Evolutionary conservation across 1,140 invertebrate genomes (phyloP), one percentile per base, ranked within the genome.

Genomic region (Drosophila nikananu): DNA sequence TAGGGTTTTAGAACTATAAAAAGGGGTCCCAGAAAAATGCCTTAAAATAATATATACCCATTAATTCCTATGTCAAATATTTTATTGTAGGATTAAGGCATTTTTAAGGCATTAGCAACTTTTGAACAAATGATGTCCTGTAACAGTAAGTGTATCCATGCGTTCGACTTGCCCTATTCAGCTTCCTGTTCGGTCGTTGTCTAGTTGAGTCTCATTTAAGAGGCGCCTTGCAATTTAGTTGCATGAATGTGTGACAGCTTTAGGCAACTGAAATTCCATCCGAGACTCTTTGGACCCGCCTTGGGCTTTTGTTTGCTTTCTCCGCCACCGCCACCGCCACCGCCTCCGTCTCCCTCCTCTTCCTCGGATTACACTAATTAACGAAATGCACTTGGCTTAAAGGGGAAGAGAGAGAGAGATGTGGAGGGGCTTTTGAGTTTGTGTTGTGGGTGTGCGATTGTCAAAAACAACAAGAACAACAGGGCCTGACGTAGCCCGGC

Each of bases 341-440:
- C 21, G 1, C 13, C 6, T 21, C 13, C 48, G 1, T 23, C 60
- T 35, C 35, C 57, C 13, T 35, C 48, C 21, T 30, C 60, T 49
- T 49, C 61, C 17, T 79, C 48, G 62, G 63, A 75, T 86, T 89
- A 89, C 81, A 90, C 86, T 90, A 90, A 90, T 90, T 90, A 90
- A 91, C 86, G 82, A 82, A 90, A 90, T 90, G 86, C 86, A 90
- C 79, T 90, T 86, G 81, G 74, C 86, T 52, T 41, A 44, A 62
- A 41, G 39, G 44, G 25, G 42, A 23, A 3, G 17, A 10, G 46
- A 17, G 46, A 27, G 51, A 23, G 19, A 42, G 5, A 37, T 23
- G 23, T 5, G n/a, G 21, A 8, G 42, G n/a, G 42, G 19, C 27
- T 55, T 39, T 41, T 60, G n/a, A 27, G 58, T 32, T 49, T 67